Percentiles rank a stretch among this genome's conserved stretches.
phyloP scores from a whole-genome alignment of 2,113 vertebrate species.

The Pyxicephalus adspersus region DNA sequence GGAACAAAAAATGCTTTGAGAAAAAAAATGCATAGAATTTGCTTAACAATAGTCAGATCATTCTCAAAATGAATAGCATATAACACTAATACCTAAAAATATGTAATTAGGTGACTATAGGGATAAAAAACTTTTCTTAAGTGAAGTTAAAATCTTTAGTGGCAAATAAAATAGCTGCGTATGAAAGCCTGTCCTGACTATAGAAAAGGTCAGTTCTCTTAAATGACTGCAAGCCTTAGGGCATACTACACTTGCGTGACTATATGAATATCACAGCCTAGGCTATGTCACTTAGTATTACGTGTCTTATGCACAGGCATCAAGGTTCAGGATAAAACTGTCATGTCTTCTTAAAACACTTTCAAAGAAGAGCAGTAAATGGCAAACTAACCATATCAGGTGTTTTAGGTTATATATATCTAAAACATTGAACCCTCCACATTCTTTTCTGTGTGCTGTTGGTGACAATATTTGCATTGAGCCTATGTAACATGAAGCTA shows the following conservation, averaged over 20 bases:
- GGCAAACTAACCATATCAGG: background rate
- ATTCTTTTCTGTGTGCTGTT: slow-evolving; percentile 2
- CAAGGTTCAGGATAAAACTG: slow-evolving; percentile 3
- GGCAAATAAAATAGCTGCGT: too few relatives aligned
- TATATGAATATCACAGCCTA: background rate
- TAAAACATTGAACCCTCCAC: background rate
- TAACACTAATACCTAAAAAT: too few relatives aligned
- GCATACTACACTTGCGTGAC: slow-evolving; percentile 2
- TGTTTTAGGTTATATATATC: background rate
- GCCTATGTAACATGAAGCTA: slow-evolving; percentile 15
- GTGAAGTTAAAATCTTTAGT: too few relatives aligned
- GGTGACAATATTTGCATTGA: slow-evolving; percentile 13
- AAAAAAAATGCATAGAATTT: too few relatives aligned
- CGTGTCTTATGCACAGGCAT: background rate
- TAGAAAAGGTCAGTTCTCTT: background rate
- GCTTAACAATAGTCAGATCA: too few relatives aligned
- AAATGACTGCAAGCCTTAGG: background rate
- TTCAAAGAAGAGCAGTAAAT: background rate
- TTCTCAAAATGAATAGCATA: too few relatives aligned
- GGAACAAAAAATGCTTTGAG: too few relatives aligned
- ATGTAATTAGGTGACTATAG: too few relatives aligned
- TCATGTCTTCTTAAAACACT: slow-evolving; percentile 1
- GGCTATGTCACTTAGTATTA: slow-evolving; percentile 14
- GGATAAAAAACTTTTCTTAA: too few relatives aligned
- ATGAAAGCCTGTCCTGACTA: background rate